phyloP scores from a whole-genome alignment of 1,140 invertebrate species.

The Lethocerus indicus region DNA sequence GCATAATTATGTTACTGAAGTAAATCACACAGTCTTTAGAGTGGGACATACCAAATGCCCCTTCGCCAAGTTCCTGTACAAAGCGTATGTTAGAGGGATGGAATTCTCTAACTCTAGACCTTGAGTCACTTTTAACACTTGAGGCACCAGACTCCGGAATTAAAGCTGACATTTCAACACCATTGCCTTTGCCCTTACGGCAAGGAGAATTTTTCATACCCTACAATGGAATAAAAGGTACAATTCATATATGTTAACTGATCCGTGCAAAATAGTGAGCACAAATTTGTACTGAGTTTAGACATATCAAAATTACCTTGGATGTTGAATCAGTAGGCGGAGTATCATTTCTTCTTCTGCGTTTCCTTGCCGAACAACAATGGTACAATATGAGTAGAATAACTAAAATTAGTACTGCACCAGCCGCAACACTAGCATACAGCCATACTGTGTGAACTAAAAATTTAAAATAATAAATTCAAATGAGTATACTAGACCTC shows the following conservation, averaged over 20 bases:
- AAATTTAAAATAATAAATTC: too few species aligned
- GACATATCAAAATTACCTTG: too few species aligned
- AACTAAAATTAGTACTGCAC: constrained; percentile 30
- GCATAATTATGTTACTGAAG: too few species aligned
- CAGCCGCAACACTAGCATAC: constrained; percentile 34
- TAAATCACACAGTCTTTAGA: background rate
- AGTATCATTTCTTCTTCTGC: constrained; percentile 2
- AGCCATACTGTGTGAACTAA: constrained; percentile 33
- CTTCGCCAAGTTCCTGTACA: constrained; percentile 87
- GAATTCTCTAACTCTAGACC: constrained; percentile 38
- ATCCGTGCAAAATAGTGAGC: too few species aligned
- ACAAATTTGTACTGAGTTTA: too few species aligned
- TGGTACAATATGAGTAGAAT: constrained; percentile 27
- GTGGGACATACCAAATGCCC: constrained; percentile 65
- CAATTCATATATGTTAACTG: too few species aligned
- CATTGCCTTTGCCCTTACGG: constrained; percentile 28
- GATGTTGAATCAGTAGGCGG: too few species aligned
- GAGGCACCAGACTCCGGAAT: constrained; percentile 19
- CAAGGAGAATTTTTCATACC: constrained; percentile 16
- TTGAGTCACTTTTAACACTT: constrained; percentile 21
- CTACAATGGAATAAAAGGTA: constrained; percentile 14
- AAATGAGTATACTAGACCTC: too few species aligned
- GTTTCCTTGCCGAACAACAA: constrained; percentile 24
- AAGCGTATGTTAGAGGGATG: constrained; percentile 59
- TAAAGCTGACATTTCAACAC: constrained; percentile 27